Evolutionary conservation across 2,797 vertebrate genomes (phyloP), one percentile per base, ranked within the genome.

Genomic region (Ambastaia sidthimunki): DNA sequence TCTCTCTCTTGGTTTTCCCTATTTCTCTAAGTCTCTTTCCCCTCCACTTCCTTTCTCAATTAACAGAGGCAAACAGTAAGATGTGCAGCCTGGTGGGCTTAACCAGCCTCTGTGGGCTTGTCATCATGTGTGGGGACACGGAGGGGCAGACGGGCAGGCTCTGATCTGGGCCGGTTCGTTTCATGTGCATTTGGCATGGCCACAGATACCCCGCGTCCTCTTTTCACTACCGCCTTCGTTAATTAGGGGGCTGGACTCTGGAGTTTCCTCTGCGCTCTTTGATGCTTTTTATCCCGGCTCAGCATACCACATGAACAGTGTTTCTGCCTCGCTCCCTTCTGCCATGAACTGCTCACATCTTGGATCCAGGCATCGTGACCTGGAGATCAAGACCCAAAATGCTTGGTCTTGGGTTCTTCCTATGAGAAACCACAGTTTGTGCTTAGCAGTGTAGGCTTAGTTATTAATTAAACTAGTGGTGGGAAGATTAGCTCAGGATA

Each of bases 241-340:
- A 94, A 93, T 95, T 94, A 93, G 90, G 92, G 90, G 91, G 92
- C 91, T 93, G 92, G 89, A 91, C 92, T 92, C 88, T 84, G 86
- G 87, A 86, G 82, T 88, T 78, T 87, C 81, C 83, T 83, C 63
- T 70, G 62, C 50, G 60, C 69, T 68, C 76, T 90, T 83, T 89
- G 86, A 88, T 86, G 85, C 77, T 54, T 84, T 87, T 87, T 69
- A 78, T 68, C 54, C 63, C 21, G 12, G 77, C 75, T 86, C 62
- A 63, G 79, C 71, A 80, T 88, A 86, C 87, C 84, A 87, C 77
- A 89, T 84, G 71, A 87, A 83, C 80, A 79, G 80, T 74, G 71
- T 86, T 83, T 78, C 71, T 76, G 68, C 72, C 62, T 74, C 66
- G 57, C 50, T 63, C 50, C 54, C 71, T 59, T 44, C 31, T 62